These are phyloP conservation scores for Pseudolycoriella hygida DNA, from an alignment of 2,888 invertebrate genomes.

Conservation along the genomic window DNA sequence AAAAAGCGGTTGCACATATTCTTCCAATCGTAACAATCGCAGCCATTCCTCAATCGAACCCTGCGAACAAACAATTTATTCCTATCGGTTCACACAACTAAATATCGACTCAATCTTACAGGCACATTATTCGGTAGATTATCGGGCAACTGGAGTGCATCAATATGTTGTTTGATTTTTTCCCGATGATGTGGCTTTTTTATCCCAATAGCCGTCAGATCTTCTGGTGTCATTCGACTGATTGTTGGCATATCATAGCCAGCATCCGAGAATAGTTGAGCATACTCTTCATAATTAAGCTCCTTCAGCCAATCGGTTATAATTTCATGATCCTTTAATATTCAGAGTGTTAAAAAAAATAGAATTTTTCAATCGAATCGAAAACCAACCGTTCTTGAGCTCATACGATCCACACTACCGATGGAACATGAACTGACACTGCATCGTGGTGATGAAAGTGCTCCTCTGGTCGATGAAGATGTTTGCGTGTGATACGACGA, in stretches of 20 bases:
- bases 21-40: constrained; percentile 72
- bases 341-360: constrained; percentile 13
- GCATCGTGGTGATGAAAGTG: constrained; percentile 45
- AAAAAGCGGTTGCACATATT: constrained; percentile 77
- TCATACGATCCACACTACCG: constrained; percentile 56
- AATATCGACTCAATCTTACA: constrained; percentile 33
- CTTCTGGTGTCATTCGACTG: constrained; percentile 98
- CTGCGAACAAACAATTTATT: constrained; percentile 29
- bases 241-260: constrained; percentile 97
- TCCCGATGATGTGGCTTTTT: constrained; percentile 96
- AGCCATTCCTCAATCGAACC: constrained; percentile 92
- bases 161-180: constrained; percentile 89
- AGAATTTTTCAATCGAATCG: constrained; percentile 1
- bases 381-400: constrained; percentile 48
- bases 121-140: constrained; percentile 91
- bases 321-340: constrained; percentile 69
- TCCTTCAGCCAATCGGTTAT: constrained; percentile 90
- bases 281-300: constrained; percentile 87
- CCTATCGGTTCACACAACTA: too few species aligned
- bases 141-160: constrained; percentile 82
- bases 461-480: constrained; percentile 30
- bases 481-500: constrained; percentile 40
- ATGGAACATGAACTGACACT: constrained; percentile 62
- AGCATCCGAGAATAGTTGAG: constrained; percentile 78
- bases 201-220: constrained; percentile 73